Evolutionary conservation across 1,140 invertebrate genomes (phyloP).

Genomic region (Oryctes rhinoceros): DNA sequence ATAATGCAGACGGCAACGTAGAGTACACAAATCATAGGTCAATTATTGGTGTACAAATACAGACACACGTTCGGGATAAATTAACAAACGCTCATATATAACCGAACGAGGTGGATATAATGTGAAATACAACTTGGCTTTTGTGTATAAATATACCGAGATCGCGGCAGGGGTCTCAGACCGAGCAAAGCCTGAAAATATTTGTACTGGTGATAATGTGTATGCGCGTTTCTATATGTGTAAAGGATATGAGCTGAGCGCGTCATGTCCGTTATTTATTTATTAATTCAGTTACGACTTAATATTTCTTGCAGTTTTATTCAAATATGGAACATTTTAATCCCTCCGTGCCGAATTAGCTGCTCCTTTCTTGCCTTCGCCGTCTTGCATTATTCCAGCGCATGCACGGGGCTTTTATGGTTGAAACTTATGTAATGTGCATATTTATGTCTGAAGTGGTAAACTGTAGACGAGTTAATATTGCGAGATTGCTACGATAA

Average conservation of each 20-base stretch:
- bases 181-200: conserved; percentile 44
- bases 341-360: neutral
- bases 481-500: neutral
- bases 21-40: conserved; percentile 51
- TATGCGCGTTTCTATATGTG: conserved; percentile 24
- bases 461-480: conserved; percentile 29
- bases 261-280: conserved; percentile 33
- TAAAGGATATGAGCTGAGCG: conserved; percentile 42
- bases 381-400: neutral
- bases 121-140: conserved; percentile 48
- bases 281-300: conserved; percentile 39
- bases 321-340: conserved; percentile 38
- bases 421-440: conserved; percentile 12
- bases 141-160: conserved; percentile 45
- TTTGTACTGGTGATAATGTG: conserved; percentile 44
- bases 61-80: conserved; percentile 49
- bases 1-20: conserved; percentile 21
- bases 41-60: conserved; percentile 51
- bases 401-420: neutral
- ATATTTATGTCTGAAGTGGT: conserved; percentile 26
- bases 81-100: conserved; percentile 49
- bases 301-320: conserved; percentile 40
- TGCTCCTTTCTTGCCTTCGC: conserved; percentile 10
- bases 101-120: conserved; percentile 49
- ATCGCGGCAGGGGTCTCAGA: conserved; percentile 42